phyloP scores from a whole-genome alignment of 2,113 vertebrate genomes.

The Atrichornis clamosus region DNA sequence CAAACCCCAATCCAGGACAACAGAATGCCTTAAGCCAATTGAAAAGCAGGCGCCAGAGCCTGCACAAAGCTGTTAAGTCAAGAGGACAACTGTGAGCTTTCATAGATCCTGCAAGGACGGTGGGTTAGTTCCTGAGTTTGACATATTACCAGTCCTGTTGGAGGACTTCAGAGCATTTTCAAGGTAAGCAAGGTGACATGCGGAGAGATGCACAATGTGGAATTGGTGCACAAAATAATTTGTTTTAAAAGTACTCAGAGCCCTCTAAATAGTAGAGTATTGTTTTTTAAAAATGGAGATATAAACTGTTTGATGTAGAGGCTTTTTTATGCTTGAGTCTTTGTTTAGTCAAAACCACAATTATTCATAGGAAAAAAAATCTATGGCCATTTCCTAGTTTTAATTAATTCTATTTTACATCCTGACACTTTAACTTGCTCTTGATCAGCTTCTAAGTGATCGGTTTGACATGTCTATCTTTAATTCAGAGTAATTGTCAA shows the following conservation, averaged over 20 bases:
- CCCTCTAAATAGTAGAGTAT: neutral
- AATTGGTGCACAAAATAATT: neutral
- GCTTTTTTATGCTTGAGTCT: neutral
- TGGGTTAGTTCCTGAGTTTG: neutral
- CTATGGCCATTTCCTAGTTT: conserved; percentile 4
- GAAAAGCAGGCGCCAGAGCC: neutral
- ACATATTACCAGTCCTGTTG: neutral
- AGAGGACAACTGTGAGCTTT: neutral
- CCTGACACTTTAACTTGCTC: conserved; percentile 38
- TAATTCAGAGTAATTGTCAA: conserved; percentile 48
- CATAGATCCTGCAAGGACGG: neutral
- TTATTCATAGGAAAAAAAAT: neutral
- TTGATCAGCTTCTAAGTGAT: conserved; percentile 58
- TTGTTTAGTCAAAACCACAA: neutral
- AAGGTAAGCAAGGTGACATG: neutral
- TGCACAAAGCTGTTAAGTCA: neutral
- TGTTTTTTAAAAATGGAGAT: neutral
- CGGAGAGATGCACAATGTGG: neutral
- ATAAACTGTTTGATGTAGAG: neutral
- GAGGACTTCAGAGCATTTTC: neutral
- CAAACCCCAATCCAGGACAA: neutral
- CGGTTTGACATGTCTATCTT: conserved; percentile 50
- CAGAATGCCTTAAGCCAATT: neutral
- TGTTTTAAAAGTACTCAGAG: neutral
- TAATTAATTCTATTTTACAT: conserved; percentile 56